Evolutionary conservation across 2,797 vertebrate genomes (phyloP).

Genomic region (Falco concolor): DNA sequence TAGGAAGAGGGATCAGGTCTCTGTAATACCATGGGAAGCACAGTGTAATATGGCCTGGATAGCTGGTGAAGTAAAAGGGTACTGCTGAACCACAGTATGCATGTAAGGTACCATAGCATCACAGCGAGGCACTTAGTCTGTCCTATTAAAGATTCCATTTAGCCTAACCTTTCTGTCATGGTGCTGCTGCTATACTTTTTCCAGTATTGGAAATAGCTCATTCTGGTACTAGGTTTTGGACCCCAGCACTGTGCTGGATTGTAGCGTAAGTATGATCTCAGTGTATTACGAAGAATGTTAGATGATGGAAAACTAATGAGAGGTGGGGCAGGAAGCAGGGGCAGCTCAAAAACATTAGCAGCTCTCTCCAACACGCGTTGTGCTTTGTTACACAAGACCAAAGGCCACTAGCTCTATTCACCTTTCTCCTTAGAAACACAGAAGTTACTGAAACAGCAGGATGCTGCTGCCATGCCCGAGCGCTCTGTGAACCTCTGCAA

Average conservation of each 20-base stretch:
- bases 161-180: background rate
- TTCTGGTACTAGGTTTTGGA: background rate
- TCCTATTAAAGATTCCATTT: fast-evolving
- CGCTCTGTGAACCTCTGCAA: background rate
- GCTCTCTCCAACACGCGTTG: background rate
- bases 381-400: background rate
- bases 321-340: background rate
- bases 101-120: background rate
- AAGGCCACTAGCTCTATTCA: background rate
- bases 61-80: background rate
- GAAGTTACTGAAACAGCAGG: background rate
- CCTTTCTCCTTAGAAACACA: background rate
- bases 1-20: background rate
- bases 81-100: background rate
- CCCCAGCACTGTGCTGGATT: background rate
- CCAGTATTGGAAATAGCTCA: background rate
- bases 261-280: background rate
- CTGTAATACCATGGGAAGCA: background rate
- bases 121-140: fast-evolving
- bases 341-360: background rate
- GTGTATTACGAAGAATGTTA: background rate
- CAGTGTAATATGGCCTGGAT: background rate
- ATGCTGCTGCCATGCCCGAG: background rate
- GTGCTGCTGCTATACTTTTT: background rate
- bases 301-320: background rate